These are phyloP conservation scores for Lytechinus variegatus DNA, from an alignment of 35 echinoderm and acorn worm genomes.

Conservation along the genomic window DNA sequence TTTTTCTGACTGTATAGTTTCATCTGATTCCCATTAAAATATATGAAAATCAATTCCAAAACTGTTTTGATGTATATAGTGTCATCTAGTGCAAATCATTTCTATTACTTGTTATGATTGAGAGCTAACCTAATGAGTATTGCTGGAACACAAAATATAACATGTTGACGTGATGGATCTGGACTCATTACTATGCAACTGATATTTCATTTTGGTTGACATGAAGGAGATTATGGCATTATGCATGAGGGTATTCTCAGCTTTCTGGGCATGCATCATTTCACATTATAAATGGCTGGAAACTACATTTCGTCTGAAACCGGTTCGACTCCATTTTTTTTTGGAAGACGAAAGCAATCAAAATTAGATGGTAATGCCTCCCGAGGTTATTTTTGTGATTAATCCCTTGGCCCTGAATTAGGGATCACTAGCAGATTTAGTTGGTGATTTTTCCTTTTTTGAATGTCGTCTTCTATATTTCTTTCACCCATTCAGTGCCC, in stretches of 20 bases:
- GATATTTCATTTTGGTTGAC: background rate
- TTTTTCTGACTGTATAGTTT: background rate
- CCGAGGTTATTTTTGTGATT: background rate
- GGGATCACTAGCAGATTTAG: background rate
- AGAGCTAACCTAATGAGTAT: background rate
- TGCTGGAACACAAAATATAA: background rate
- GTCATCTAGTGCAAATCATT: background rate
- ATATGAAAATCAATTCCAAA: background rate
- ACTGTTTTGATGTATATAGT: background rate
- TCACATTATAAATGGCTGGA: constrained; percentile 10
- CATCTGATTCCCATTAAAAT: background rate
- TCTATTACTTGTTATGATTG: background rate
- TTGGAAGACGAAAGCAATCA: background rate
- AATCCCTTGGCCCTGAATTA: background rate
- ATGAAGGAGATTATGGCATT: background rate
- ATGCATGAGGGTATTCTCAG: background rate
- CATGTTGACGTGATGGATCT: background rate
- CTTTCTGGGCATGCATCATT: background rate
- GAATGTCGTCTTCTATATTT: background rate
- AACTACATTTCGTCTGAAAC: background rate
- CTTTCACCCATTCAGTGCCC: background rate
- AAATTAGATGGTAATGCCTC: background rate
- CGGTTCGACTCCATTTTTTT: background rate
- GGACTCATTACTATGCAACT: background rate
- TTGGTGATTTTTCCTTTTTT: background rate